Evolutionary conservation across 1,140 invertebrate species (phyloP).

Genomic region (Cotesia typhae): DNA sequence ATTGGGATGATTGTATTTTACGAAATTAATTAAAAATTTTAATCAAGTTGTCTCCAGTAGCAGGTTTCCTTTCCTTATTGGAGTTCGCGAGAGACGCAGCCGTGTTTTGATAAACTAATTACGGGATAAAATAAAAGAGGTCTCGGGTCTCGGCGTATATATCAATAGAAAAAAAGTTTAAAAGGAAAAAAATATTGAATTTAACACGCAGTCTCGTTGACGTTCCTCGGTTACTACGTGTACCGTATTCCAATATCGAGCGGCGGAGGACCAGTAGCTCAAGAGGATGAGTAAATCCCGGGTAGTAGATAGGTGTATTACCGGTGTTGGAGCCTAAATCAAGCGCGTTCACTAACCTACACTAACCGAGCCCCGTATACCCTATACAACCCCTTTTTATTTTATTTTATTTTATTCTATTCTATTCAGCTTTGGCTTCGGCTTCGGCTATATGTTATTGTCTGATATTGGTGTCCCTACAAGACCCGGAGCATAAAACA

Average conservation of each 20-base stretch:
- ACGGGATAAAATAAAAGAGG: no score
- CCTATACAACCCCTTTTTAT: conserved; percentile 1
- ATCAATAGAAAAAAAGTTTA: not conserved
- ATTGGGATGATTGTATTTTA: no score
- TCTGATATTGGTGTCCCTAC: no score
- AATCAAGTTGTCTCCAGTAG: no score
- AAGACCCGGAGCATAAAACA: no score
- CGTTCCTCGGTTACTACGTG: conserved; percentile 5
- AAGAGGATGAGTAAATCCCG: conserved; percentile 35
- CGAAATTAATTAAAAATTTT: no score
- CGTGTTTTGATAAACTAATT: no score
- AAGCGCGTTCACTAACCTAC: conserved; percentile 51
- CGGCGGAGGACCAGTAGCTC: conserved; percentile 31
- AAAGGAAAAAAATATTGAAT: not conserved
- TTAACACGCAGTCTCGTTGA: conserved; percentile 1
- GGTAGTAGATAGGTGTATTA: conserved; percentile 25
- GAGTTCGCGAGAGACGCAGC: no score
- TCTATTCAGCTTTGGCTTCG: no score
- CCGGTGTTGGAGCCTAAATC: conserved; percentile 45
- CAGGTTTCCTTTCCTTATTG: no score
- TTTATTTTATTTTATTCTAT: not conserved
- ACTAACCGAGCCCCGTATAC: conserved; percentile 31
- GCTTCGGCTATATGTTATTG: no score
- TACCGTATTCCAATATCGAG: conserved; percentile 51
- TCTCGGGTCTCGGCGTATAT: no score